Percentiles rank a stretch among this genome's conserved stretches.
phyloP scores from a whole-genome alignment of 1,140 invertebrate species.

The Papilio machaon region DNA sequence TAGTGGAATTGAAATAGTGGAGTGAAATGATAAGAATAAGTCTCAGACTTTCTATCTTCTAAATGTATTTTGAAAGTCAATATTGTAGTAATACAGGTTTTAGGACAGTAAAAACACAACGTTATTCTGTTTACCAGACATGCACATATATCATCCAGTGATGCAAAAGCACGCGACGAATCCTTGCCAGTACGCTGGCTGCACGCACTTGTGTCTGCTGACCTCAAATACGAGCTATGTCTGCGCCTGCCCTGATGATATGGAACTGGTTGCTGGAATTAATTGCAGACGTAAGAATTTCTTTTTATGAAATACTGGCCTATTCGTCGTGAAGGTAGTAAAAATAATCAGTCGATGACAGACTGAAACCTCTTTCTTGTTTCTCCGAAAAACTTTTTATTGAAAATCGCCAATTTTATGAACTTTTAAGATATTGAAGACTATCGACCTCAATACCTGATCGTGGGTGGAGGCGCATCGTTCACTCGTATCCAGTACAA shows the following conservation, averaged over 20 bases:
- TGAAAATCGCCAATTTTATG: background rate
- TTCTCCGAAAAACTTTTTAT: background rate
- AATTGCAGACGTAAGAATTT: constrained; percentile 56
- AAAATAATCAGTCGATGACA: too few species aligned
- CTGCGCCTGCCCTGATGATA: constrained; percentile 91
- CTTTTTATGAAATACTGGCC: background rate
- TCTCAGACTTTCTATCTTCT: background rate
- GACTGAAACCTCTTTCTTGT: background rate
- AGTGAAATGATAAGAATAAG: too few species aligned
- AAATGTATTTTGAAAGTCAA: background rate
- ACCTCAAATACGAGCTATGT: constrained; percentile 83
- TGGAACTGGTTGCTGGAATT: constrained; percentile 72
- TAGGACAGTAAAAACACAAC: background rate
- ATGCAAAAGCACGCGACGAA: constrained; percentile 83
- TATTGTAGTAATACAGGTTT: background rate
- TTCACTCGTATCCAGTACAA: constrained; percentile 63
- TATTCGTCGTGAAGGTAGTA: too few species aligned
- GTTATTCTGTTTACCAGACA: constrained; percentile 53
- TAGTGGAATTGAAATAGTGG: constrained; percentile 40
- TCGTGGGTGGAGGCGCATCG: constrained; percentile 55
- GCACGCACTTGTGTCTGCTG: constrained; percentile 92
- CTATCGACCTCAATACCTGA: constrained; percentile 59
- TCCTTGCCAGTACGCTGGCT: constrained; percentile 86
- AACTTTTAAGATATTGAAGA: constrained; percentile 39
- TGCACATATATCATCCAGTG: constrained; percentile 87